These are phyloP conservation scores for Schrankia costaestrigalis DNA, from an alignment of 2,888 invertebrate species.

Conservation along the genomic window DNA sequence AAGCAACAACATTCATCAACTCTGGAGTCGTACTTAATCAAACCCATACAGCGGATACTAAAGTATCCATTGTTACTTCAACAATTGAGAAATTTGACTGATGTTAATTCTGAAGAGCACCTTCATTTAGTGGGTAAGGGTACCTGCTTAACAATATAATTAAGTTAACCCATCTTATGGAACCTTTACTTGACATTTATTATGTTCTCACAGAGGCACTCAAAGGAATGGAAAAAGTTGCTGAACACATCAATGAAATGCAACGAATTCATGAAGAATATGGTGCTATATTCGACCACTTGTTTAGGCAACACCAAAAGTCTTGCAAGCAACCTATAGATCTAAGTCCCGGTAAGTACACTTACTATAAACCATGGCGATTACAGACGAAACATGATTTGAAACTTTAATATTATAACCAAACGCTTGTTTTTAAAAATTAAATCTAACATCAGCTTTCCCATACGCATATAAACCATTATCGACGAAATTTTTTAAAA, in stretches of 20 bases:
- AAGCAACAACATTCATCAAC: conserved; percentile 98
- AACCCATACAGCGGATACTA: conserved; percentile 98
- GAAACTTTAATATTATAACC: no score
- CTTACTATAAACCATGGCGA: background rate
- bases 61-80: conserved; percentile 97
- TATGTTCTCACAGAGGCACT: conserved; percentile 89
- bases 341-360: conserved; percentile 88
- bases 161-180: no score
- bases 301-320: conserved; percentile 97
- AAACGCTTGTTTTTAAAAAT: no score
- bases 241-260: conserved; percentile 99
- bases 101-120: conserved; percentile 95
- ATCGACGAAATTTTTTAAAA: no score
- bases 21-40: conserved; percentile 98
- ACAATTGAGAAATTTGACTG: conserved; percentile 96
- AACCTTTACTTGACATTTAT: no score
- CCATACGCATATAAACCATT: no score
- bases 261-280: conserved; percentile 99
- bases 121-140: conserved; percentile 93
- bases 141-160: no score
- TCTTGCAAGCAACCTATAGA: conserved; percentile 97
- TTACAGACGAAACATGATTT: no score
- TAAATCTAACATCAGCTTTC: no score
- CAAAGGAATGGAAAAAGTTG: conserved; percentile 99
- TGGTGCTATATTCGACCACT: conserved; percentile 98